These are phyloP conservation scores for Pherbina coryleti DNA, from an alignment of 2,888 invertebrate species.

Conservation along the genomic window DNA sequence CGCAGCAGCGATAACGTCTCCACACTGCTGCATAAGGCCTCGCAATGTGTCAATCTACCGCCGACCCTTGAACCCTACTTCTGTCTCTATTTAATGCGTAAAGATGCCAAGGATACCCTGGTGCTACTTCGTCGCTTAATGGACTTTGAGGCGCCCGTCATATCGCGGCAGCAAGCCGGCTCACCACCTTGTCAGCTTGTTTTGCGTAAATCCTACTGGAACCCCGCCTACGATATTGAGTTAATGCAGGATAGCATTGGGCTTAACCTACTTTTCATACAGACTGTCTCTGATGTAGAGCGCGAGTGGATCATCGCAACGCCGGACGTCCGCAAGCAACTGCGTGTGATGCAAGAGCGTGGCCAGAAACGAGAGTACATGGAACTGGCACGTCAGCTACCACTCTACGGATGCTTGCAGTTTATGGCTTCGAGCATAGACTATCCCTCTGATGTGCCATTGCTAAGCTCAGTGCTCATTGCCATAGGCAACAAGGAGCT, in stretches of 20 bases:
- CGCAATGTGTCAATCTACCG: slow-evolving; percentile 84
- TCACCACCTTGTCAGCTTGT: slow-evolving; percentile 84
- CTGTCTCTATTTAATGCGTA: slow-evolving; percentile 88
- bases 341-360: slow-evolving; percentile 79
- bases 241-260: slow-evolving; percentile 86
- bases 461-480: slow-evolving; percentile 77
- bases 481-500: slow-evolving; percentile 90
- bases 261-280: slow-evolving; percentile 87
- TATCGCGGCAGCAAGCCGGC: slow-evolving; percentile 84
- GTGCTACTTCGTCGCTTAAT: slow-evolving; percentile 89
- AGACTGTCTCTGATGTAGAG: slow-evolving; percentile 88
- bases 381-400: slow-evolving; percentile 84
- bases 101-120: slow-evolving; percentile 74
- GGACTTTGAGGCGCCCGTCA: slow-evolving; percentile 97
- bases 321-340: slow-evolving; percentile 76
- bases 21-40: slow-evolving; percentile 84
- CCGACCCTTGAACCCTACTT: slow-evolving; percentile 88
- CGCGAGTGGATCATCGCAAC: slow-evolving; percentile 86
- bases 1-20: slow-evolving; percentile 88
- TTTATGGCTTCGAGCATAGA: slow-evolving; percentile 82
- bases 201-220: slow-evolving; percentile 94
- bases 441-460: slow-evolving; percentile 73
- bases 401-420: slow-evolving; percentile 90
- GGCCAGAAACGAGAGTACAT: slow-evolving; percentile 91
- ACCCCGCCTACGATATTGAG: slow-evolving; percentile 84